Base-by-base conservation (phyloP, 2,113 vertebrate species). In the Montifringilla adamsi region DNA sequence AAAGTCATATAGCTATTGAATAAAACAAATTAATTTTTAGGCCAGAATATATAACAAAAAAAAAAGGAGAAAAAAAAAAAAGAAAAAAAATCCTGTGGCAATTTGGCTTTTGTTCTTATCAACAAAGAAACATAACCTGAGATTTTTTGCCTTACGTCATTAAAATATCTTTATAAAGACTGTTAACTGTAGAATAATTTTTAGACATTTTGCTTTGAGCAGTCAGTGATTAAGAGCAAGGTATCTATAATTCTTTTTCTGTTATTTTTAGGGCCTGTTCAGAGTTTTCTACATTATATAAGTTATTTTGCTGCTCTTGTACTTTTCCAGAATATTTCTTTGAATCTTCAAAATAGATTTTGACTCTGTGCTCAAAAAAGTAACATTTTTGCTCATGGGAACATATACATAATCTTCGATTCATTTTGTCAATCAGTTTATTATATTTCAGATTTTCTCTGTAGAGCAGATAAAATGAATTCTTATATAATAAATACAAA, bases 381-480 rank as follows among this genome's bases (percentile, higher is more conserved):
- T 31, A 82, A 77, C 59, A 27, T 15, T 82, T 17, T 72, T 91
- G 49, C 28, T 79, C 23, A 20, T 6, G 7, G 64, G n/a, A 95
- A 50, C 30, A 14, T 79, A 62, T 68, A 53, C n/a, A 37, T 64
- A 84, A 60, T 50, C 68, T 93, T 94, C 27, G 67, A 70, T 84
- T 76, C 10, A 77, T 90, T 81, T 95, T 82, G 47, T 74, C 68
- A 73, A 91, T 91, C 64, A 84, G 9, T 86, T 95, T 77, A 55
- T 82, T 84, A 50, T 73, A 86, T 86, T 94, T 92, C 33, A 85
- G n/a, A 70, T 93, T 91, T 97, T 96, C 28, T 85, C 59, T 90
- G 78, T 33, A 58, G 22, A 77, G 24, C 16, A 95, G 53, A 62
- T 79, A 92, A 94, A 88, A 92, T n/a, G 18, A 88, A 46, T 47